Base-by-base conservation (phyloP, 2,113 vertebrate species). In the Dolichotis patagonum region DNA sequence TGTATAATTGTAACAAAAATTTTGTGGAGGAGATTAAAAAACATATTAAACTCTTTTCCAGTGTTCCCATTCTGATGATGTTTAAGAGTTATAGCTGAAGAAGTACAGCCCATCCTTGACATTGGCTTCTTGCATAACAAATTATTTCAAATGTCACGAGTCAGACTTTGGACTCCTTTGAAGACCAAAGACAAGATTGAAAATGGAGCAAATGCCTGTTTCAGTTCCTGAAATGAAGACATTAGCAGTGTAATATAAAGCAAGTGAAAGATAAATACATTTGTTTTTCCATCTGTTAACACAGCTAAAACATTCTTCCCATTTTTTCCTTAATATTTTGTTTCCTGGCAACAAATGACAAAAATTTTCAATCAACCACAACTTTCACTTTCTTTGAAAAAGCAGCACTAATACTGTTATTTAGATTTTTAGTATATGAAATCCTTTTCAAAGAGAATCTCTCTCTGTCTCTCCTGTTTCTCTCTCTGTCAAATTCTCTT, bases 341-440 rank as follows among this genome's bases (percentile, higher is more conserved):
- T 99, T 98, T 98, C 99, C 98, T 98, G 82, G 99, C 98, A 98
- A 98, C 98, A 97, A 95, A 97, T 96, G 98, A 98, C 49, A 97
- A 98, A 98, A 98, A 98, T 88, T 98, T 97, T 93, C 75, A 97
- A 88, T 97, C 96, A 98, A 75, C 96, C 98, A 96, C 99, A 95
- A 98, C 98, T 96, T 85, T 92, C 82, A 94, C 49, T 1, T 49
- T 2, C 6, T 67, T 0, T 75, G 88, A 60, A 71, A 95, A 46
- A 89, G 67, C 87, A 94, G 52, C 35, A 65, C 14, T 89, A 88
- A 88, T 67, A 83, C 35, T 89, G 30, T 93, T 90, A 69, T 89
- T 97, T 94, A 94, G 43, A 88, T 95, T 97, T 95, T 69, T 86
- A 90, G 1, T 49, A 82, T 20, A 91, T 54, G 90, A 78, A 82